Base-by-base conservation (phyloP, 2,888 invertebrate species). In the Microchrysa polita region DNA sequence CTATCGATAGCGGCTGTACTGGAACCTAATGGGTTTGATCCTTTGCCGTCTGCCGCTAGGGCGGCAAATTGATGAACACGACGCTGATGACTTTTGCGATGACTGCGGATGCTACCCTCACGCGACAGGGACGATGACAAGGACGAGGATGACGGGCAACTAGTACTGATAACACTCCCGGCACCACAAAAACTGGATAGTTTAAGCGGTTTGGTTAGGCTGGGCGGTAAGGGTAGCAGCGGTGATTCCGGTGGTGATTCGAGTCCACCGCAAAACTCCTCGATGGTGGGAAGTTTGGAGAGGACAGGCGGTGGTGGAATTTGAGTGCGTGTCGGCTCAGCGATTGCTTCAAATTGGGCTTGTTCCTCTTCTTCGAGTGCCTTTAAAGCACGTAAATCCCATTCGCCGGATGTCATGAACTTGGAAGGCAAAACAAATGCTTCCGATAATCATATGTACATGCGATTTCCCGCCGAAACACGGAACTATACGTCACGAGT, bases 301-400 rank as follows among this genome's bases (percentile, higher is more conserved):
- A 76, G 67, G 55, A 77, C 52, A 18, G 79, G 79, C n/a, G 79
- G 78, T 34, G 79, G 78, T 52, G 80, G 78, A 12, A 80, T 78
- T 73, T 83, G 81, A 60, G 82, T 82, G 5, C 84, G 79, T 75
- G 81, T 83, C 76, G 80, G 81, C 75, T 83, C 82, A 76, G 82
- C 84, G 44, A 83, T 80, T 14, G 82, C 81, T 76, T 83, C 79
- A 75, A 83, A 83, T 74, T 82, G 82, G 71, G 81, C 82, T 77
- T 83, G 80, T 77, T 85, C 83, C 79, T 84, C 84, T 77, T 83
- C 83, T 79, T 84, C 84, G 74, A 84, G 83, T 81, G 85, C 84
- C 77, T 83, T 83, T 5, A 84, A 80, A 78, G 84, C 84, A 77
- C 82, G 81, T 77, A 84, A 78, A 78, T 85, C 85, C 84, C 84